Evolutionary conservation across 2,797 vertebrate species (phyloP).

Genomic region (Paguma larvata): DNA sequence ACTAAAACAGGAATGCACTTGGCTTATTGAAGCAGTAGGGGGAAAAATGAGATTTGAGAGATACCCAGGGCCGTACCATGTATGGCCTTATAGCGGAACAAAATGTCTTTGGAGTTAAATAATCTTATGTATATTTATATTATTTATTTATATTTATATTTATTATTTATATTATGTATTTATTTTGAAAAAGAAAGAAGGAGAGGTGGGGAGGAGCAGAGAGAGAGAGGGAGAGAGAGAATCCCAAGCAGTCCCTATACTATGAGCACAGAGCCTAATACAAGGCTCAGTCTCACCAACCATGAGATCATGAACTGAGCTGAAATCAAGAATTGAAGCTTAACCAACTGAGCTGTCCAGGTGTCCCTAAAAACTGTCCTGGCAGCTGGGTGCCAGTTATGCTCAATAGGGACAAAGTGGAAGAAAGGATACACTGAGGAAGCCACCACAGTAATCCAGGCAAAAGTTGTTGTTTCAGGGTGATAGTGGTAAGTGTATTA

Average conservation of each 20-base stretch:
- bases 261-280: no score
- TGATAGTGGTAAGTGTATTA: no score
- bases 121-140: not conserved
- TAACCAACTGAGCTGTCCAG: no score
- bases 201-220: no score
- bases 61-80: not conserved
- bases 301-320: no score
- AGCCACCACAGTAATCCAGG: not conserved
- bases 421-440: not conserved
- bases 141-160: no score
- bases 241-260: no score
- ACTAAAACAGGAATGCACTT: not conserved
- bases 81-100: not conserved
- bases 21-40: not conserved
- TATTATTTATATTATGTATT: no score
- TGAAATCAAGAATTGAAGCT: no score
- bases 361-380: not conserved
- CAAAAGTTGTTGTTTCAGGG: not conserved
- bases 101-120: not conserved
- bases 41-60: not conserved
- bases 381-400: not conserved
- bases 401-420: not conserved
- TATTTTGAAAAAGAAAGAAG: no score
- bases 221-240: no score
- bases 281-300: no score